A percentile compares a stretch with the other conserved stretches of the same genome.
These are phyloP conservation scores for Aethina tumida DNA, from an alignment of 1,140 invertebrate genomes.

Conservation along the genomic window DNA sequence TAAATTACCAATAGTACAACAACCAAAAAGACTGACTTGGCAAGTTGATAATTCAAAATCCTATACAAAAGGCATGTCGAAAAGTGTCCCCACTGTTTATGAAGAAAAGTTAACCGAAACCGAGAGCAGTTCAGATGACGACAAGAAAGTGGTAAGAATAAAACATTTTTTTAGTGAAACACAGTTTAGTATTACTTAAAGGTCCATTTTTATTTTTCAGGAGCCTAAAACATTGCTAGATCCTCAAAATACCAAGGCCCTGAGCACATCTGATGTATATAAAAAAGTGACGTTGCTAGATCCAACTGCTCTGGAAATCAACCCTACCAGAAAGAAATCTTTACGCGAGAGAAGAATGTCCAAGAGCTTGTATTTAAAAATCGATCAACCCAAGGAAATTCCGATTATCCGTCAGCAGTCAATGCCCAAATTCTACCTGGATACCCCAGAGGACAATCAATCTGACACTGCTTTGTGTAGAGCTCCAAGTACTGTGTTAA, in stretches of 20 bases:
- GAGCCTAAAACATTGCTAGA: no score
- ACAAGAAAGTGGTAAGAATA: no score
- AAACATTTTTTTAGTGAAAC: no score
- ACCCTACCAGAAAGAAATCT: slow-evolving; percentile 19
- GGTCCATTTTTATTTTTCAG: no score
- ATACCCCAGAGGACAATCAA: slow-evolving; percentile 24
- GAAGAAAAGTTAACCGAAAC: no score
- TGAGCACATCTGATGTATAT: no score
- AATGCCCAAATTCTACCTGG: slow-evolving; percentile 29
- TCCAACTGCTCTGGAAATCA: no score
- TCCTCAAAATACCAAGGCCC: no score
- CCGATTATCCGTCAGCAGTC: slow-evolving; percentile 28
- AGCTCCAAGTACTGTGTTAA: slow-evolving; percentile 11
- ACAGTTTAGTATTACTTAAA: no score
- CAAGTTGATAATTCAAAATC: slow-evolving; percentile 16
- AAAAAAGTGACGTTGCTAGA: no score
- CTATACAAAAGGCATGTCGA: slow-evolving; percentile 5
- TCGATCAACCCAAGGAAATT: slow-evolving; percentile 21
- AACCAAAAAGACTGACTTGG: slow-evolving; percentile 21
- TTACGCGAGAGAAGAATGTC: slow-evolving; percentile 24
- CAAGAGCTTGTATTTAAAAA: slow-evolving; percentile 24
- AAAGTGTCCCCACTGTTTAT: slow-evolving; percentile 9
- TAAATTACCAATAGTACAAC: slow-evolving; percentile 15
- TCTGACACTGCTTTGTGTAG: slow-evolving; percentile 15
- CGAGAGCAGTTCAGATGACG: no score